These are phyloP conservation scores for Toxotes lorentzi DNA, from an alignment of 2,797 vertebrate species.

Conservation along the genomic window DNA sequence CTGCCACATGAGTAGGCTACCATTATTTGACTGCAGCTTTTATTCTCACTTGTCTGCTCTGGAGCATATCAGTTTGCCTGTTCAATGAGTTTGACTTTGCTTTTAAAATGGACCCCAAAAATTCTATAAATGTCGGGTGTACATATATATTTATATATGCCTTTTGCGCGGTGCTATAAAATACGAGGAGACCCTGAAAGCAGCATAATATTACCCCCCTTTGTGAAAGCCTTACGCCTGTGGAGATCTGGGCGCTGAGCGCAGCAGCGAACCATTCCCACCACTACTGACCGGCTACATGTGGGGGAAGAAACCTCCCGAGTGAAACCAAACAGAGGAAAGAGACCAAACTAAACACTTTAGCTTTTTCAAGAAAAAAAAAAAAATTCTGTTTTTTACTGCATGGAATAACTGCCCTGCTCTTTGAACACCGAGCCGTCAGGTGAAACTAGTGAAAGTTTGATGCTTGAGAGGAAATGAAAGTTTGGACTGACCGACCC, in stretches of 20 bases:
- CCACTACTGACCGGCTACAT: slow-evolving; percentile 51
- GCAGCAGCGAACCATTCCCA: slow-evolving; percentile 9
- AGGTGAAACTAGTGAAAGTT: slow-evolving; percentile 38
- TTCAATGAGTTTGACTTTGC: neutral
- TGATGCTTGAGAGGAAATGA: slow-evolving; percentile 11
- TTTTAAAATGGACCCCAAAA: no score
- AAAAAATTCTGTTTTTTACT: neutral
- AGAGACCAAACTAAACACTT: neutral
- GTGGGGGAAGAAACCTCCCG: slow-evolving; percentile 40
- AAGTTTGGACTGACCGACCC: slow-evolving; percentile 44
- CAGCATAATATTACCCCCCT: slow-evolving; percentile 22
- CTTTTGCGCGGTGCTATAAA: neutral
- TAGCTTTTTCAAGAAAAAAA: no score
- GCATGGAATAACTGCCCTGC: neutral
- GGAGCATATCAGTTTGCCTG: neutral
- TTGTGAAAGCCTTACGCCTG: slow-evolving; percentile 49
- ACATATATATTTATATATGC: neutral
- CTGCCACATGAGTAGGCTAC: no score
- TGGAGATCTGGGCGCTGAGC: slow-evolving; percentile 37
- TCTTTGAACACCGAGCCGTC: neutral
- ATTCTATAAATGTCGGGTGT: no score
- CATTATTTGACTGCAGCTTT: no score
- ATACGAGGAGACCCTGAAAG: slow-evolving; percentile 51
- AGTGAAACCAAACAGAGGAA: neutral
- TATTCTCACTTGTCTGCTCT: neutral